Conservation (phyloP, 2,888 invertebrate species). For the Auanema freiburgensis region DNA sequence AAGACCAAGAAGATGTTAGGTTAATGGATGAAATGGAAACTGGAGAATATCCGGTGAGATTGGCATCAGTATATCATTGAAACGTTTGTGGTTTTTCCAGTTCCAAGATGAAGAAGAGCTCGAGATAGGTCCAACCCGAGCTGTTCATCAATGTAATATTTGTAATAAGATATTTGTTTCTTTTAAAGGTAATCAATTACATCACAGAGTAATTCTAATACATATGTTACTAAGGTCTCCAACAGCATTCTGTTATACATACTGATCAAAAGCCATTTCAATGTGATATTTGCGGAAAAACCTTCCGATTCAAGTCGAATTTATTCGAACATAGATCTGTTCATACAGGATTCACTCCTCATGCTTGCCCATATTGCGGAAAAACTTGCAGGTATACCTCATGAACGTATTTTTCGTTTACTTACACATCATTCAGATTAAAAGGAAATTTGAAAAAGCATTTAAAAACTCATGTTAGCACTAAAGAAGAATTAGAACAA, state of each 20-base stretch:
- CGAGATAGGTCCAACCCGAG: slow-evolving; percentile 37
- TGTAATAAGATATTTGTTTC: slow-evolving; percentile 64
- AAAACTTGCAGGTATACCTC: slow-evolving; percentile 59
- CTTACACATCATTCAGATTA: slow-evolving; percentile 25
- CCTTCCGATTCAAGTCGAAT: slow-evolving; percentile 63
- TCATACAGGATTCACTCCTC: slow-evolving; percentile 62
- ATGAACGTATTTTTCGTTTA: neutral
- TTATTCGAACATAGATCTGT: slow-evolving; percentile 64
- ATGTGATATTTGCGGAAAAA: slow-evolving; percentile 63
- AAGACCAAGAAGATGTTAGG: slow-evolving; percentile 15
- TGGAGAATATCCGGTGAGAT: slow-evolving; percentile 16
- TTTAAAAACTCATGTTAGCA: slow-evolving; percentile 62
- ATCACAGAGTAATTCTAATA: neutral
- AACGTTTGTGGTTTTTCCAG: neutral
- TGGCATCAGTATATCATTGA: slow-evolving; percentile 20
- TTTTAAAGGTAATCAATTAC: slow-evolving; percentile 53
- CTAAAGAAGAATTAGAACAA: slow-evolving; percentile 63
- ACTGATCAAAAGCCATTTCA: slow-evolving; percentile 64
- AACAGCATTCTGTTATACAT: slow-evolving; percentile 65
- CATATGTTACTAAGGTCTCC: slow-evolving; percentile 51
- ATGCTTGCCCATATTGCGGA: slow-evolving; percentile 62
- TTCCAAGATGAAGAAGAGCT: slow-evolving; percentile 41
- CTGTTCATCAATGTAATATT: slow-evolving; percentile 62
- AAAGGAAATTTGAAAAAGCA: slow-evolving; percentile 64
- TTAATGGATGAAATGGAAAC: slow-evolving; percentile 18